phyloP scores from a whole-genome alignment of 2,113 vertebrate species.

The Anarhynchus alexandrinus region DNA sequence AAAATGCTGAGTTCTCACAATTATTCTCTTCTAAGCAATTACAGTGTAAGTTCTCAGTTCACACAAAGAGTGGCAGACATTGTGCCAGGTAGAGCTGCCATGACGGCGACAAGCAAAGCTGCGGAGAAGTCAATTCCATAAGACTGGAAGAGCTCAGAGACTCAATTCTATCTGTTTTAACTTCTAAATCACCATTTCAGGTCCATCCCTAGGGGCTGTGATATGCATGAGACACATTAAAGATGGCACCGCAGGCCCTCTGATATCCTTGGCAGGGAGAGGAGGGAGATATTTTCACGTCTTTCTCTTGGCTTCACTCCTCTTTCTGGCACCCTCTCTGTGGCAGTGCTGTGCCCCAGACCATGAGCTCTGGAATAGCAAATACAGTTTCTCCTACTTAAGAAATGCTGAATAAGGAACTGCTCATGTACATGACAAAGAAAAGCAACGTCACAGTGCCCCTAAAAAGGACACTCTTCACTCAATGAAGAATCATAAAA shows the following conservation, averaged over 20 bases:
- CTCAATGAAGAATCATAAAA: background rate
- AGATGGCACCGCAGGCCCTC: background rate
- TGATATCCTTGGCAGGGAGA: background rate
- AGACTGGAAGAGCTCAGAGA: background rate
- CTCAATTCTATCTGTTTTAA: background rate
- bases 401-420: background rate
- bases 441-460: background rate
- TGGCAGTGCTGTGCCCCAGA: background rate
- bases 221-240: background rate
- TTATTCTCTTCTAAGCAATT: background rate
- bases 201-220: background rate
- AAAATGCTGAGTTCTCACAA: background rate
- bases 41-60: background rate
- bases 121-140: background rate
- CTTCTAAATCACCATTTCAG: background rate
- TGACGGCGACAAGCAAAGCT: background rate
- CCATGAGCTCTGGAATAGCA: background rate
- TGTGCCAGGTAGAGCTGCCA: background rate
- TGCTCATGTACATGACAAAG: rapidly evolving
- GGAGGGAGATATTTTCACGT: background rate
- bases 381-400: background rate
- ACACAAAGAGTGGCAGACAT: background rate
- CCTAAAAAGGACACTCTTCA: background rate
- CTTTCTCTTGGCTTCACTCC: background rate
- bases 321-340: background rate